A percentile compares a stretch with the other conserved stretches of the same genome.
These are phyloP conservation scores for Volucella bombylans DNA, from an alignment of 2,888 invertebrate species.

Conservation along the genomic window DNA sequence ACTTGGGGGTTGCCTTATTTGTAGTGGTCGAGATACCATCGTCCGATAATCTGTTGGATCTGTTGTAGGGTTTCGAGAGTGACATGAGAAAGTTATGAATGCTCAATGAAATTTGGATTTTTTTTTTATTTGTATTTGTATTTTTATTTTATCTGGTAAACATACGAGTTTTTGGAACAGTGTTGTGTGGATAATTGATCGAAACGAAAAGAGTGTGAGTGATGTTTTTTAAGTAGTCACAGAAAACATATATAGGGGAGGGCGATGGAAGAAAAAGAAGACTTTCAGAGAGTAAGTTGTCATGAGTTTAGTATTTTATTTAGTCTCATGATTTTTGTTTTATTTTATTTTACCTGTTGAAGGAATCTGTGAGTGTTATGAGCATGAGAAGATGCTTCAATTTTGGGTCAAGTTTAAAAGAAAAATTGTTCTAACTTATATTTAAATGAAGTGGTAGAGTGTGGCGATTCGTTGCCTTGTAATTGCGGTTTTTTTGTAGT, in stretches of 20 bases:
- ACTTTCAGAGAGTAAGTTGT: background rate
- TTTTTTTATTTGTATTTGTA: constrained; percentile 1
- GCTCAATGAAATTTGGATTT: constrained; percentile 53
- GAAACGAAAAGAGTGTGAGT: constrained; percentile 32
- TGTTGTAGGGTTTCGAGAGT: constrained; percentile 70
- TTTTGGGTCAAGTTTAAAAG: too few relatives aligned
- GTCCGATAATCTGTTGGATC: constrained; percentile 72
- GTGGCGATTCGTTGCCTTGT: too few relatives aligned
- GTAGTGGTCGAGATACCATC: constrained; percentile 67
- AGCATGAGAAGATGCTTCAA: too few relatives aligned
- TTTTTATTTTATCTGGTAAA: background rate
- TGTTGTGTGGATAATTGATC: constrained; percentile 54
- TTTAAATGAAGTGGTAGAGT: too few relatives aligned
- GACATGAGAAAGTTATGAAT: constrained; percentile 67
- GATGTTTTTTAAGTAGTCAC: constrained; percentile 26
- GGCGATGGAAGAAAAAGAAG: constrained; percentile 26
- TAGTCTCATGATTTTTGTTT: background rate
- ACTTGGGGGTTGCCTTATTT: constrained; percentile 63
- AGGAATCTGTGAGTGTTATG: too few relatives aligned
- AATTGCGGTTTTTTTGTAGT: too few relatives aligned
- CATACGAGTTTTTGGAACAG: constrained; percentile 22
- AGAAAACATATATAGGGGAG: constrained; percentile 10
- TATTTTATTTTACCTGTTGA: background rate
- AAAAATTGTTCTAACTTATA: too few relatives aligned
- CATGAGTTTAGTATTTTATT: background rate